Evolutionary conservation across 1,140 invertebrate species (phyloP).

Genomic region (Lepidurus packardi): DNA sequence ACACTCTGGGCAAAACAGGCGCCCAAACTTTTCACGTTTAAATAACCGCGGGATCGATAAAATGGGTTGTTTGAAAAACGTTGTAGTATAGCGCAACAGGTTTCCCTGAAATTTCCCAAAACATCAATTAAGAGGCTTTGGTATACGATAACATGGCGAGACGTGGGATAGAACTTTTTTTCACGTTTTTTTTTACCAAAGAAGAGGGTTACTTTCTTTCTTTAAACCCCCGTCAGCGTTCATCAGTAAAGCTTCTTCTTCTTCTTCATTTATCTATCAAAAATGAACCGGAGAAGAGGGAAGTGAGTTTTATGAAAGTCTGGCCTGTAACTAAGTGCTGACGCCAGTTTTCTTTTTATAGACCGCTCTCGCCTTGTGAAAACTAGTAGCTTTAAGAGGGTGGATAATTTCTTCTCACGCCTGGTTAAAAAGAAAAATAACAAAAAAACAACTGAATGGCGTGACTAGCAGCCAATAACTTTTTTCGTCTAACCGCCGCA

Average conservation of each 20-base stretch:
- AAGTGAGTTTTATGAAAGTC: conserved; percentile 6
- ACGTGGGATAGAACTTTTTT: not conserved
- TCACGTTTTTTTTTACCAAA: too few species aligned
- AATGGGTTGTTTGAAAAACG: not conserved
- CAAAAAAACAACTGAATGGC: not conserved
- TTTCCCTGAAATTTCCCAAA: not conserved
- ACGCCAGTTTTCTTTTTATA: not conserved
- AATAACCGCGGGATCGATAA: not conserved
- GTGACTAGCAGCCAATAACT: conserved; percentile 1
- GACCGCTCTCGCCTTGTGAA: not conserved
- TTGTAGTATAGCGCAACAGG: not conserved
- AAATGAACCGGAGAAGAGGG: not conserved
- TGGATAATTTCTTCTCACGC: not conserved
- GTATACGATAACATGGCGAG: not conserved
- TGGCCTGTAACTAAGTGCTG: not conserved
- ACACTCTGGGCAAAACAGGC: too few species aligned
- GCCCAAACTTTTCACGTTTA: not conserved
- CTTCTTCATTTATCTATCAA: not conserved
- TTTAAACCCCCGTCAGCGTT: too few species aligned
- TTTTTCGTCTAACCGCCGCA: not conserved
- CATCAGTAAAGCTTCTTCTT: not conserved
- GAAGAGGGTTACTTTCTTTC: too few species aligned
- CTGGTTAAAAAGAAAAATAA: not conserved
- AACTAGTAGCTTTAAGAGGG: not conserved
- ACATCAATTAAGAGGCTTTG: not conserved